Conservation (phyloP, 2,113 vertebrate species). For the Gobio gobio region DNA sequence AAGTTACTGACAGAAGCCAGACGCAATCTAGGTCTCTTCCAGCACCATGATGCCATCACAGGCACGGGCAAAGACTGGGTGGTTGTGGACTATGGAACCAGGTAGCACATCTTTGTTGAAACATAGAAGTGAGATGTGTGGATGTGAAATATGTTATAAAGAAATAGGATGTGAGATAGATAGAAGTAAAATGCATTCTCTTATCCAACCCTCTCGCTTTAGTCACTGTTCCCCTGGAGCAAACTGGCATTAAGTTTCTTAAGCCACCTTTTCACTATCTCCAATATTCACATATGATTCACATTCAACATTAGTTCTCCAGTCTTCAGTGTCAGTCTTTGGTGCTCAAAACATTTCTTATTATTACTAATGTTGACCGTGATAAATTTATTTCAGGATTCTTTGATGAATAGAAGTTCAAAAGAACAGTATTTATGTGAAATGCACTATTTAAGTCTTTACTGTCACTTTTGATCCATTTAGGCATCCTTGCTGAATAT, state of each 20-base stretch:
- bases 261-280: neutral
- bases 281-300: neutral
- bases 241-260: neutral
- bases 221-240: neutral
- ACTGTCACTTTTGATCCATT: neutral
- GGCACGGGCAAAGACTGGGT: constrained; percentile 90
- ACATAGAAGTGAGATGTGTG: neutral
- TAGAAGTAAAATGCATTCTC: neutral
- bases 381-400: neutral
- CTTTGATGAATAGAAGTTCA: neutral
- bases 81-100: constrained; percentile 91
- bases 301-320: neutral
- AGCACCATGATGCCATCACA: constrained; percentile 93
- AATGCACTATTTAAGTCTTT: neutral
- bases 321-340: neutral
- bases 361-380: neutral
- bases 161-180: no score
- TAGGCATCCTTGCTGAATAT: neutral
- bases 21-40: constrained; percentile 87
- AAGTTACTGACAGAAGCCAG: constrained; percentile 79
- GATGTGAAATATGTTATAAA: neutral
- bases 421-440: neutral
- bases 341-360: neutral
- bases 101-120: constrained; percentile 70
- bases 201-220: neutral